Base-by-base conservation (phyloP, 2,113 vertebrate species). In the Geococcyx californianus region DNA sequence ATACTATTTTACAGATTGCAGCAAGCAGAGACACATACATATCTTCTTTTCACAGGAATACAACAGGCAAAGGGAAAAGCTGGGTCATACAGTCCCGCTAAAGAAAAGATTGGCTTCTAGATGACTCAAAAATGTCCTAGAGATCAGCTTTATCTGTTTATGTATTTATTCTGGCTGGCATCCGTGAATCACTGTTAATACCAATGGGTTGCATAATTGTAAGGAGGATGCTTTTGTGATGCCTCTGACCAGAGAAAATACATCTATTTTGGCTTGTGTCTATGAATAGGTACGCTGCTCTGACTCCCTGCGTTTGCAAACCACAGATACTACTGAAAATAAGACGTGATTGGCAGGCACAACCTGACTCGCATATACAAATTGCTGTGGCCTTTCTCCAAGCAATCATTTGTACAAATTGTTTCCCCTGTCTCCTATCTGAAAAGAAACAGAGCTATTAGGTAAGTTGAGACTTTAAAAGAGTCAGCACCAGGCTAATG, bases 381-480 rank as follows among this genome's bases (percentile, higher is more conserved):
- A 93, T 93, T 29, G 60, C 87, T 4, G 82, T 82, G 90, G 96
- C 96, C 96, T 97, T 96, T 94, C 95, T 87, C 62, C 82, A 11
- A 87, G 91, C 82, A 49, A 91, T 85, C 89, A 70, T 92, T 81
- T 38, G 77, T 83, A 87, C 90, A 93, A 89, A 89, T 96, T 60
- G 74, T 87, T 94, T 94, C 89, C 80, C 88, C 84, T 31, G 74
- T 45, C 85, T 93, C 66, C 2, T 17, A 68, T 84, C 60, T 75
- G 92, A 59, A 64, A 73, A 86, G 91, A 80, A 84, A 11, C 49
- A 29, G 74, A 74, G 82, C 95, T 78, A 4, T 31, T 68, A 87
- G 81, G 62, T 74, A 69, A 90, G 64, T 3, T 2, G 64, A 81
- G 92, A 55, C 64, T 92, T n/a, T 58, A 3, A 45, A 89, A 44